Evolutionary conservation across 2,888 invertebrate species (phyloP), one percentile per base, ranked within the genome.

Genomic region (Tachina lurida): DNA sequence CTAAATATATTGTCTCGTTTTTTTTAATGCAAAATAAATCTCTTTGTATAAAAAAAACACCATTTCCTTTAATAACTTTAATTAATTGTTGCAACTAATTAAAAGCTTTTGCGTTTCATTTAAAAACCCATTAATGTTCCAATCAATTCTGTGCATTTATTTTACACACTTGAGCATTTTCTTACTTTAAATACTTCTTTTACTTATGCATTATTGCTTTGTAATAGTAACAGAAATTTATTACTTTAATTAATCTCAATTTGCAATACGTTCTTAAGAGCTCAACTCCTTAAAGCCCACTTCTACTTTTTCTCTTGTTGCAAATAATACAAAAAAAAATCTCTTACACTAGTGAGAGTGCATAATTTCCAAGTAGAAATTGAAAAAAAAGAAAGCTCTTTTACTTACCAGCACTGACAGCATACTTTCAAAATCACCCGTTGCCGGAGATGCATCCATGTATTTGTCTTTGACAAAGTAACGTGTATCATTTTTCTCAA

Each of bases 361-460:
- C 31, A 31, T 31, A 31, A 31, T 70, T 82, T 82, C 22, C 31
- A 77, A 71, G 58, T 39, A 60, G 58, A 65, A 73, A 65, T 65
- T 65, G 39, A n/a, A 49, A 49, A 49, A 49, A 49, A 49, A 15
- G n/a, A 15, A 49, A 15, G 5, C 7, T 31, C 2, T 17, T 63
- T 17, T 84, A 92, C 94, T 94, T 92, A 95, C 96, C 94, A 98
- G 93, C 84, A 96, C 97, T n/a, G 97, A 97, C 89, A 96, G 95
- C 49, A 97, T 95, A 52, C 97, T 97, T 92, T 97, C 97, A 90
- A 98, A 97, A 91, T 98, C 97, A 89, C 97, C 97, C 75, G 96
- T 96, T 75, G 95, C 95, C 17, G 95, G 94, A 89, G 97, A 96
- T 0, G 97, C 95, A 7, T 95, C 95, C 87, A 96, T 94, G 74